These are phyloP conservation scores for Tridacna crocea DNA, from an alignment of 2,888 invertebrate species.

Conservation along the genomic window DNA sequence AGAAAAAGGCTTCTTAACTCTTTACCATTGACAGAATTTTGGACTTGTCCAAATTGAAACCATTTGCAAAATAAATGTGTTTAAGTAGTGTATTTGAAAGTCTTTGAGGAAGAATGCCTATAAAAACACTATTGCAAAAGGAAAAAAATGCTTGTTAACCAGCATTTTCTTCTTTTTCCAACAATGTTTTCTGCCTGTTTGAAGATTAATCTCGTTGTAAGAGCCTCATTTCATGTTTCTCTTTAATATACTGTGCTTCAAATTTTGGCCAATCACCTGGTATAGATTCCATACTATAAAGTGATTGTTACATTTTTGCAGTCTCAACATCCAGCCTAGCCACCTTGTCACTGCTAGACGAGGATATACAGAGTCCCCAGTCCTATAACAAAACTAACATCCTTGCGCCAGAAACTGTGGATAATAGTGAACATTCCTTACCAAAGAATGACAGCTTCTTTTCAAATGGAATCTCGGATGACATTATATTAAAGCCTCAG, in stretches of 20 bases:
- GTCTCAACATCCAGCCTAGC: slow-evolving; percentile 74
- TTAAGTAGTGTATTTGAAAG: neutral
- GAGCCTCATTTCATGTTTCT: too few species aligned
- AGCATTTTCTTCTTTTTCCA: neutral
- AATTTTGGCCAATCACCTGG: too few species aligned
- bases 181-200: too few species aligned
- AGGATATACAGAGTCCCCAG: slow-evolving; percentile 55
- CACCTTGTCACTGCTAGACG: slow-evolving; percentile 70
- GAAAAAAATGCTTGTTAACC: neutral
- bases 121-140: neutral
- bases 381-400: slow-evolving; percentile 25
- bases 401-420: slow-evolving; percentile 44
- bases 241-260: too few species aligned
- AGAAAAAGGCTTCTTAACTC: too few species aligned
- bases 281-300: too few species aligned
- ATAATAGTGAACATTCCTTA: slow-evolving; percentile 48
- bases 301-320: slow-evolving; percentile 31
- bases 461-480: slow-evolving; percentile 75
- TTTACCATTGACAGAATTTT: too few species aligned
- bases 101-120: neutral
- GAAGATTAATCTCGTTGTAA: too few species aligned
- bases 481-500: slow-evolving; percentile 81
- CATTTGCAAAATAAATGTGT: too few species aligned
- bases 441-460: slow-evolving; percentile 67
- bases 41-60: too few species aligned